Conservation (phyloP, 2,888 invertebrate genomes). For the Papilio demoleus region DNA sequence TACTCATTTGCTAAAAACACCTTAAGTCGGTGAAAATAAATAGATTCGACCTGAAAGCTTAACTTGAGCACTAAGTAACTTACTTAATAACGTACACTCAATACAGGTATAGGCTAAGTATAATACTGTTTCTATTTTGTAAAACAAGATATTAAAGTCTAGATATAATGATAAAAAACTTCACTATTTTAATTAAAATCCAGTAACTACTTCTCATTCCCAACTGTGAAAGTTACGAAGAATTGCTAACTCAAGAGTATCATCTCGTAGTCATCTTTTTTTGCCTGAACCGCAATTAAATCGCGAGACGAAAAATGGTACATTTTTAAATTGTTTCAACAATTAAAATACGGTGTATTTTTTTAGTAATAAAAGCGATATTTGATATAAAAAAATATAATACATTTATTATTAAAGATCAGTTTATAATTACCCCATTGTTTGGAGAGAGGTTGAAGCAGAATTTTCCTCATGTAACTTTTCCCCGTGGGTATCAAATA, state of each 20-base stretch:
- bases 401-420: neutral
- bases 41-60: constrained; percentile 60
- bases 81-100: constrained; percentile 60
- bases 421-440: neutral
- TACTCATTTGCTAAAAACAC: constrained; percentile 53
- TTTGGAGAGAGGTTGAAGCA: neutral
- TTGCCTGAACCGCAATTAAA: neutral
- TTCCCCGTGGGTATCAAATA: constrained; percentile 26
- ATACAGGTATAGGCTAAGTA: constrained; percentile 57
- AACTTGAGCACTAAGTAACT: constrained; percentile 61
- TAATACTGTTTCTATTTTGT: too few species aligned
- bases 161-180: constrained; percentile 16
- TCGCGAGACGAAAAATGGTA: too few species aligned
- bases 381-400: neutral
- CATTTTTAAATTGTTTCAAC: too few species aligned
- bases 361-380: too few species aligned
- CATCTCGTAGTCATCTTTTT: constrained; percentile 1
- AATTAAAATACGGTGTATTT: too few species aligned
- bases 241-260: constrained; percentile 16
- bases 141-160: too few species aligned
- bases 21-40: constrained; percentile 62
- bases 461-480: constrained; percentile 7
- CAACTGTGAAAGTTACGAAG: constrained; percentile 3
- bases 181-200: constrained; percentile 27
- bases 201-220: constrained; percentile 17